These are phyloP conservation scores for Morpho helenor DNA, from an alignment of 2,888 invertebrate genomes.

Conservation along the genomic window DNA sequence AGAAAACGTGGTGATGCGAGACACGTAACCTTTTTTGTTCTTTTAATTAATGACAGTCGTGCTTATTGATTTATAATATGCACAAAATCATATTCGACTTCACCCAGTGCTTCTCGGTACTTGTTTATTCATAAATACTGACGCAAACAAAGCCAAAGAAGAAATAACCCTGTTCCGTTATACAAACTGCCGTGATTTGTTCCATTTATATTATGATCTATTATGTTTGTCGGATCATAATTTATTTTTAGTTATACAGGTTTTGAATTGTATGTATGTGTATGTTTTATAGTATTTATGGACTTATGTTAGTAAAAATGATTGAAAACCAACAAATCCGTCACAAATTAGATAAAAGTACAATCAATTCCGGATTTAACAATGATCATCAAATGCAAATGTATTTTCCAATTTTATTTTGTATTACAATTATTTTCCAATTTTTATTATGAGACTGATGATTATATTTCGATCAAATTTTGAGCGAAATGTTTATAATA, in stretches of 20 bases:
- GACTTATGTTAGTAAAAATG: slow-evolving; percentile 27
- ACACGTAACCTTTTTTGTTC: no score
- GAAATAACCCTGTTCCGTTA: slow-evolving; percentile 19
- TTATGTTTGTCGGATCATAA: slow-evolving; percentile 5
- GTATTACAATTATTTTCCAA: no score
- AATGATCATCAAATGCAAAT: not conserved
- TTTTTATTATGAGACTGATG: no score
- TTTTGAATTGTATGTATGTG: slow-evolving; percentile 25
- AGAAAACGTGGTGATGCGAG: no score
- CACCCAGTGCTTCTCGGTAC: slow-evolving; percentile 5
- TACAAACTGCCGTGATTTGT: slow-evolving; percentile 15
- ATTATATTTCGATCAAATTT: no score
- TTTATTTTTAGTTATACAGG: slow-evolving; percentile 32
- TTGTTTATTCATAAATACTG: slow-evolving; percentile 20
- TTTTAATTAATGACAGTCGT: no score
- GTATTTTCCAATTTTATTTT: no score
- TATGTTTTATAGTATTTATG: slow-evolving; percentile 18
- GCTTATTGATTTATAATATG: no score
- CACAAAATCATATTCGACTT: not conserved
- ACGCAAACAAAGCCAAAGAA: slow-evolving; percentile 32
- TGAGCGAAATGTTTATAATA: no score
- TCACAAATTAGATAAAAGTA: slow-evolving; percentile 25
- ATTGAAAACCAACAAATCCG: slow-evolving; percentile 15
- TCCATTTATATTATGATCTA: slow-evolving; percentile 9
- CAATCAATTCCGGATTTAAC: slow-evolving; percentile 6